These are phyloP conservation scores for Metellina segmentata DNA, from an alignment of 2,888 invertebrate genomes.

Conservation along the genomic window DNA sequence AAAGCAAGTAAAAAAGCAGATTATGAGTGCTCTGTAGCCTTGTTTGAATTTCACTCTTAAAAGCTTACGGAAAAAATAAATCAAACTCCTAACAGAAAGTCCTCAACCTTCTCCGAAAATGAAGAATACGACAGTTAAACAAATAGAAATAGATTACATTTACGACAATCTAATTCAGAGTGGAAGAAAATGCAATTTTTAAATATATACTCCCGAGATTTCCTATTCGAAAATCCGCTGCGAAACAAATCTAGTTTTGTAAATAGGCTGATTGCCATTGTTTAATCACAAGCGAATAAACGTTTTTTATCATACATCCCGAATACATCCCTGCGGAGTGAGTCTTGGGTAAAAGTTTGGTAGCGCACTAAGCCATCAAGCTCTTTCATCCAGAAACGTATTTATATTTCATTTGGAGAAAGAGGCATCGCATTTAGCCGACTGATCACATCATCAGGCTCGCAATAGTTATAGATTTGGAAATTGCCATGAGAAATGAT, in stretches of 20 bases:
- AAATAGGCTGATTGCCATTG: constrained; percentile 63
- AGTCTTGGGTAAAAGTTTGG: constrained; percentile 14
- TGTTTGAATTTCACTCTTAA: not conserved
- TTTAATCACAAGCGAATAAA: constrained; percentile 69
- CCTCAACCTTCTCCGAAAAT: constrained; percentile 26
- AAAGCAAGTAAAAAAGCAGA: constrained; percentile 16
- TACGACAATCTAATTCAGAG: constrained; percentile 50
- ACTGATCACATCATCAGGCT: constrained; percentile 45
- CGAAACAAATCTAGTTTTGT: constrained; percentile 63
- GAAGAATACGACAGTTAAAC: constrained; percentile 37
- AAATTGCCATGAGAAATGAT: constrained; percentile 75
- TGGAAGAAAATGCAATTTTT: constrained; percentile 64
- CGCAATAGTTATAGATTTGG: constrained; percentile 61
- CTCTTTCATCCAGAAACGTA: constrained; percentile 30
- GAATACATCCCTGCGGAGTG: constrained; percentile 32
- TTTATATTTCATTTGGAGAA: constrained; percentile 30
- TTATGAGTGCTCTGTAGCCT: not conserved
- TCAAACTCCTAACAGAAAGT: constrained; percentile 28
- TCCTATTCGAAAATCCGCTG: constrained; percentile 45
- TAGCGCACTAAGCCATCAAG: constrained; percentile 34
- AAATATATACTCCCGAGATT: constrained; percentile 54
- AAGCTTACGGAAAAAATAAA: not conserved
- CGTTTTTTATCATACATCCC: constrained; percentile 52
- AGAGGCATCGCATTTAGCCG: constrained; percentile 45
- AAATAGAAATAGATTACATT: constrained; percentile 62